Base-by-base conservation (phyloP, 2,888 invertebrate species). In the Drosophila colorata region DNA sequence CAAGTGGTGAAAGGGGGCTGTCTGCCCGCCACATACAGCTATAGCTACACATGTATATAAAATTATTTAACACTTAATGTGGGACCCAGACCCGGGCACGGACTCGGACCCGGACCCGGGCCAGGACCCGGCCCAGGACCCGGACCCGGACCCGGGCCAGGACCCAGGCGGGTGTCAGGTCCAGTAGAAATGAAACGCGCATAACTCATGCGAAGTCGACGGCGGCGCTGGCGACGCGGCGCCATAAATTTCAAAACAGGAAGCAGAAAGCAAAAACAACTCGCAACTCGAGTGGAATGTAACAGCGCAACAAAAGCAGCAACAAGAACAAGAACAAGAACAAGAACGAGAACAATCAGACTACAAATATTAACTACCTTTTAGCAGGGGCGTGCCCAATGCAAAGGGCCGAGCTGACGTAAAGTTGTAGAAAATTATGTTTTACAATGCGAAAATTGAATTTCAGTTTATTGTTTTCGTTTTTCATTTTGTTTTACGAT, bases 381-480 rank as follows among this genome's bases (percentile, higher is more conserved):
- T 85, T 82, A 78, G 82, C 64, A 40, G 59, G 60, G 63, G 47
- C 33, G 53, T 63, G 49, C 61, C 49, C 63, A 49, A 37, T 61
- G 63, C 61, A 59, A 52, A 63, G 69, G 76, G 60, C 49, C 63
- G 77, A 75, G 72, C 75, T 78, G 82, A 85, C 83, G 80, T 71
- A 75, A 77, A 80, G 78, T 85, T 82, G 82, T 78, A 78, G 74
- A 79, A 90, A 90, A 88, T 90, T 90, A 90, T 89, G 80, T 88
- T 89, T 90, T 89, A 78, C 78, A 85, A 81, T 88, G 79, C 72
- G 84, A 89, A 90, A 90, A 90, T 90, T 90, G 88, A 90, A 90
- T 90, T 90, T 71, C 75, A 75, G 76, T 81, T 81, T 81, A 80
- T 84, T 84, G 81, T 81, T 81, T 81, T 81, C 80, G 68, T 59